Evolutionary conservation across 2,113 vertebrate genomes (phyloP).

Genomic region (Calidris pugnax): DNA sequence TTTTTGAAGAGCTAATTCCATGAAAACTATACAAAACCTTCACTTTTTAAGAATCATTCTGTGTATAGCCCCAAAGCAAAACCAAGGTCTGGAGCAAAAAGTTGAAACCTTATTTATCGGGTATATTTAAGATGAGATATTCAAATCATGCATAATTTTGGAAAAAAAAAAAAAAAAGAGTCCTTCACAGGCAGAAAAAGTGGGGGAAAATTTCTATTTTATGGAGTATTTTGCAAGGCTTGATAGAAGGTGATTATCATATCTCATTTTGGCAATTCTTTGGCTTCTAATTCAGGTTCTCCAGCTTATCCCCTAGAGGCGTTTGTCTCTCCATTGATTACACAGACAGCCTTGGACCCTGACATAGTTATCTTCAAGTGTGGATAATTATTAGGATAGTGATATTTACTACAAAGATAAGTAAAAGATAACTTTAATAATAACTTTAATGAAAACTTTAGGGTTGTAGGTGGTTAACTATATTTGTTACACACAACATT

Average conservation of each 20-base stretch:
- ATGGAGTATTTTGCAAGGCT: neutral
- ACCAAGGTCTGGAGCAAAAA: neutral
- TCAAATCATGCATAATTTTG: neutral
- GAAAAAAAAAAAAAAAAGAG: neutral
- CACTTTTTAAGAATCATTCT: neutral
- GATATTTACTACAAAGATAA: neutral
- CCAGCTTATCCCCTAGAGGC: neutral
- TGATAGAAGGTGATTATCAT: accelerated
- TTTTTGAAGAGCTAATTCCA: neutral
- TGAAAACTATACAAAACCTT: neutral
- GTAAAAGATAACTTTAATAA: neutral
- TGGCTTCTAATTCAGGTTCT: neutral
- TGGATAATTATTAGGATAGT: neutral
- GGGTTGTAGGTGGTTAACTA: neutral
- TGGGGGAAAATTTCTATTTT: neutral
- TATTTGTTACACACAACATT: neutral
- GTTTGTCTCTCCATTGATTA: neutral
- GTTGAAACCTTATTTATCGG: neutral
- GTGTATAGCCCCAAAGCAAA: neutral
- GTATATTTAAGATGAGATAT: neutral
- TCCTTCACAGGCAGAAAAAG: neutral
- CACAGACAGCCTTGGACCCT: neutral
- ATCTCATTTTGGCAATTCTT: neutral
- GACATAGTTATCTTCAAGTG: neutral
- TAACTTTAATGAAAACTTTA: neutral